These are phyloP conservation scores for Eupithecia inturbata DNA, from an alignment of 2,888 invertebrate species.

Conservation along the genomic window DNA sequence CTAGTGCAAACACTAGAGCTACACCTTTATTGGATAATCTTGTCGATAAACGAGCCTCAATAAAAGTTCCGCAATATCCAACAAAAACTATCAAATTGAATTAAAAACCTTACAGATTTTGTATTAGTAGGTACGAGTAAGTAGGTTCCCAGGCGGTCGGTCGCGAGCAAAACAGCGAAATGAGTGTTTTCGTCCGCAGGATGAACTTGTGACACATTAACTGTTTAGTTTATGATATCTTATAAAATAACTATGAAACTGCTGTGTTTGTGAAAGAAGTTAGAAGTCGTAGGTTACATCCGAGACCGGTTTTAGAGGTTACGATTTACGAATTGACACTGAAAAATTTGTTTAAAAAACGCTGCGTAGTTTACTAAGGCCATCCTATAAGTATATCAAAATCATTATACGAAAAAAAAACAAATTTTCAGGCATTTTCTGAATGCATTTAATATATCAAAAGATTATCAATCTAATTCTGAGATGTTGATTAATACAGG, in stretches of 20 bases:
- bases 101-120: not conserved
- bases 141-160: not conserved
- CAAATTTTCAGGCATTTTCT: not conserved
- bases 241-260: slow-evolving; percentile 16
- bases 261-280: slow-evolving; percentile 27
- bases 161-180: not conserved
- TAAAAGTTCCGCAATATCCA: not conserved
- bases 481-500: not conserved
- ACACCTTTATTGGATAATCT: not conserved
- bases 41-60: not conserved
- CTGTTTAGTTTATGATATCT: slow-evolving; percentile 26
- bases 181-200: not conserved
- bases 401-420: too few relatives aligned
- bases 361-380: not conserved
- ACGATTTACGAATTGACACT: not conserved
- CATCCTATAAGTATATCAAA: not conserved
- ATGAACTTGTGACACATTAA: slow-evolving; percentile 23
- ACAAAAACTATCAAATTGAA: not conserved
- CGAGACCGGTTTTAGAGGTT: not conserved
- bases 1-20: too few relatives aligned
- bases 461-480: not conserved
- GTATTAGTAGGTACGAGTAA: not conserved
- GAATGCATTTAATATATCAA: not conserved
- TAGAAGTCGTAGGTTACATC: not conserved
- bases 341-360: not conserved